Percentiles rank a stretch among this genome's conserved stretches.
phyloP scores from a whole-genome alignment of 1,140 invertebrate genomes.

The Stegodyphus mimosarum region DNA sequence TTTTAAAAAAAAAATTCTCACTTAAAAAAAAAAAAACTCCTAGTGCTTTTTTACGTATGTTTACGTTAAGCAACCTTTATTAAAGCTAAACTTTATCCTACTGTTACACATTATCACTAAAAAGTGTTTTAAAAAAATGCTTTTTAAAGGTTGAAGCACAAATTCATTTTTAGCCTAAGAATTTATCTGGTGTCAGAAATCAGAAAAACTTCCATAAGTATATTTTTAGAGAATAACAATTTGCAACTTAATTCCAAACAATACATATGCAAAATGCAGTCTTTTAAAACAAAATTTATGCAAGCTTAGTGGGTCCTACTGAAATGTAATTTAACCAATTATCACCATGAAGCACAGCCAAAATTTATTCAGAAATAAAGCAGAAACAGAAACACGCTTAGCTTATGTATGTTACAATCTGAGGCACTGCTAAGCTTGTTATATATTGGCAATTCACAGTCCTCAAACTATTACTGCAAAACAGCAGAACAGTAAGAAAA shows the following conservation, averaged over 20 bases:
- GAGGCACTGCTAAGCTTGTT: conserved; percentile 54
- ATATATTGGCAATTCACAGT: conserved; percentile 35
- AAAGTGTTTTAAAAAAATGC: no score
- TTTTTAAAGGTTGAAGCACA: no score
- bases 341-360: conserved; percentile 8
- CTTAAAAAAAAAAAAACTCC: no score
- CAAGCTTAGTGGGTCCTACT: not conserved
- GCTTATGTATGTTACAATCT: conserved; percentile 18
- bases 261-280: not conserved
- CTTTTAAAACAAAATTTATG: not conserved
- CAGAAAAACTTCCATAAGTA: not conserved
- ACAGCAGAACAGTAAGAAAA: conserved; percentile 53
- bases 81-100: no score
- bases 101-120: no score
- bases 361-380: not conserved
- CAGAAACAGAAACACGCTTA: conserved; percentile 13
- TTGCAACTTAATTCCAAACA: not conserved
- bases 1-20: no score
- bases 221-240: not conserved
- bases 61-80: no score
- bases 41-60: no score
- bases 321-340: conserved; percentile 45
- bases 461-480: conserved; percentile 23
- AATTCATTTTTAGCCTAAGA: no score
- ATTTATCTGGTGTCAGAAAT: not conserved